Evolutionary conservation across 2,888 invertebrate species (phyloP), one percentile per base, ranked within the genome.

Genomic region (Drosophila barbarae): DNA sequence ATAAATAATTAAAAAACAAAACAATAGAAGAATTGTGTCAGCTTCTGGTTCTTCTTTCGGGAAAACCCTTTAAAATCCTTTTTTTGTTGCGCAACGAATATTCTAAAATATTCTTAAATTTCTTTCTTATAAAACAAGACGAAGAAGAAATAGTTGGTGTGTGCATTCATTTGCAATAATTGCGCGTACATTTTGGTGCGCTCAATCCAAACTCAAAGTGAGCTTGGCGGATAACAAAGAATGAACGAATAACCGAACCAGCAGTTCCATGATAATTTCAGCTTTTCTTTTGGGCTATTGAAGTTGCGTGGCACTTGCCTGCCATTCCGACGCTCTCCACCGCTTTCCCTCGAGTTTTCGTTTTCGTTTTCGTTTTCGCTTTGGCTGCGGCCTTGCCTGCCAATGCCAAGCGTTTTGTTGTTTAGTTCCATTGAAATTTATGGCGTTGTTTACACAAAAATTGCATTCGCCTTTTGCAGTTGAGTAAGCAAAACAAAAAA

Each of bases 361-460:
- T 38, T 26, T 26, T 38, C 12, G 12, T 38, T 26, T 26, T 44
- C 50, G 18, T 23, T 44, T 44, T 42, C 30, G 28, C 51, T 64
- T 68, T 71, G 44, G 49, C 58, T 41, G 69, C 73, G 81, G 75
- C 78, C 79, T 81, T 81, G 78, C 69, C 78, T 67, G 63, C 51
- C 49, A 59, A 61, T 61, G 69, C 72, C 66, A 75, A 73, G 54
- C 74, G 73, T 73, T 76, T 81, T 75, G 78, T 77, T 78, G 81
- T 81, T 81, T 77, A 77, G 77, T 66, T 66, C 77, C 71, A 77
- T 78, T 76, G 74, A 72, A 79, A 79, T 79, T 79, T 79, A 79
- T 81, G 77, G 79, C 81, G 81, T 79, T 79, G 79, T 79, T 79
- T 79, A 79, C 79, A 81, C 76, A 81, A 79, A 79, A 79, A 79